These are phyloP conservation scores for Balanococcus diminutus DNA, from an alignment of 2,888 invertebrate genomes.

Conservation along the genomic window DNA sequence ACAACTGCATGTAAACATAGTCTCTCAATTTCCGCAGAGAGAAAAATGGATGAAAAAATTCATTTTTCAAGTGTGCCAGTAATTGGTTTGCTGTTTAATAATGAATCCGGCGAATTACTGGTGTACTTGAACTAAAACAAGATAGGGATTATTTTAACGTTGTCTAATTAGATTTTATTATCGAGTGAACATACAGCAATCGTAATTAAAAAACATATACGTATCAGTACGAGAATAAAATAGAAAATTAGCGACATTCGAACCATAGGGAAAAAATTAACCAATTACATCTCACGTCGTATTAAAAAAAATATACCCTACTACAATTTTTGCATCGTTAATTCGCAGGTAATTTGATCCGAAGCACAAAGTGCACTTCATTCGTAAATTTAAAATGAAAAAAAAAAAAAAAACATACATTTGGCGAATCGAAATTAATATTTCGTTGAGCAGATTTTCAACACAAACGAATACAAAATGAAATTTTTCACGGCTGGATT, in stretches of 20 bases:
- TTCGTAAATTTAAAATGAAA: too few relatives aligned
- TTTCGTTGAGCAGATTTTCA: background rate
- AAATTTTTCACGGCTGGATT: background rate
- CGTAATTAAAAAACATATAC: background rate
- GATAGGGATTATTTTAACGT: background rate
- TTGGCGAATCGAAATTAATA: background rate
- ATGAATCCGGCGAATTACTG: background rate
- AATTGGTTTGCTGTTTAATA: too few relatives aligned
- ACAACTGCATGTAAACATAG: too few relatives aligned
- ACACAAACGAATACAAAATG: background rate
- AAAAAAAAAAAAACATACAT: background rate
- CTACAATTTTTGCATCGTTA: background rate
- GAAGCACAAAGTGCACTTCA: background rate
- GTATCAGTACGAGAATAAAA: background rate
- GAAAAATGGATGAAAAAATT: too few relatives aligned
- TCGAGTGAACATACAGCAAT: background rate
- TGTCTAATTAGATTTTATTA: background rate
- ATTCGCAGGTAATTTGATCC: background rate
- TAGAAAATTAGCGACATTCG: background rate
- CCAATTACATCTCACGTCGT: background rate
- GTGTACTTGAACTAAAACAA: background rate
- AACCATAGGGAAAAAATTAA: background rate
- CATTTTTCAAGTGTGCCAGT: too few relatives aligned
- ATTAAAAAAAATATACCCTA: background rate
- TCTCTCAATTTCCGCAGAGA: too few relatives aligned